Percentiles rank a stretch among this genome's conserved stretches.
phyloP scores from a whole-genome alignment of 2,888 invertebrate genomes.

The Microplitis manilae region DNA sequence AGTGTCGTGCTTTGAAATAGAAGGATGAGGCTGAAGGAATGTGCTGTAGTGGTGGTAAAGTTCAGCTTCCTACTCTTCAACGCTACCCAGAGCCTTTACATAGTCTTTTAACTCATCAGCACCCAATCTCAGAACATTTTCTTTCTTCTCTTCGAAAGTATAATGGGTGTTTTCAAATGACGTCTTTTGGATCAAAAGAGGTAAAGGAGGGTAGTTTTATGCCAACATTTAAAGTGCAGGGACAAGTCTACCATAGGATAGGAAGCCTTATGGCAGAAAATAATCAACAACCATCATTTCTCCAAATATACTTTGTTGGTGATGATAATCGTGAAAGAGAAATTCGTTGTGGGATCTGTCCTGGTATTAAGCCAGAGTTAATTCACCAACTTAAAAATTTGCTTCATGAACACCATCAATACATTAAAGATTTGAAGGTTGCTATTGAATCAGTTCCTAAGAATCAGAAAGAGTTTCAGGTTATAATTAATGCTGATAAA shows the following conservation, averaged over 20 bases:
- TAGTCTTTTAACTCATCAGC: too few relatives aligned
- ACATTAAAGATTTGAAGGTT: constrained; percentile 33
- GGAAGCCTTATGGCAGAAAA: constrained; percentile 27
- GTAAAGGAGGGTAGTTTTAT: constrained; percentile 23
- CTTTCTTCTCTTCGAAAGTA: background rate
- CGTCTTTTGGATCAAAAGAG: constrained; percentile 36
- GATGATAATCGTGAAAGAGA: constrained; percentile 48
- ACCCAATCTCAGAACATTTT: background rate
- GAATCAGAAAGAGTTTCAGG: too few relatives aligned
- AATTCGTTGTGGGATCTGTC: constrained; percentile 23
- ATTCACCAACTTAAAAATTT: constrained; percentile 40
- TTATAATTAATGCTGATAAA: constrained; percentile 57
- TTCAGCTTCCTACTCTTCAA: background rate
- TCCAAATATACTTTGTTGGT: constrained; percentile 56
- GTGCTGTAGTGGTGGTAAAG: too few relatives aligned
- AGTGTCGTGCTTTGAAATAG: too few relatives aligned
- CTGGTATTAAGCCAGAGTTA: constrained; percentile 25
- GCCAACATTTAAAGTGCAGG: constrained; percentile 40
- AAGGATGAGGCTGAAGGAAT: too few relatives aligned
- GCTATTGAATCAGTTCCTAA: too few relatives aligned
- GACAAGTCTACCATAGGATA: constrained; percentile 35
- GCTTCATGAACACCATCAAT: too few relatives aligned
- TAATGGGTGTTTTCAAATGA: constrained; percentile 21
- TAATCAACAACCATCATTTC: constrained; percentile 30
- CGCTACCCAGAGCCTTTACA: too few relatives aligned